phyloP scores from a whole-genome alignment of 2,113 vertebrate species.

The Alectura lathami region DNA sequence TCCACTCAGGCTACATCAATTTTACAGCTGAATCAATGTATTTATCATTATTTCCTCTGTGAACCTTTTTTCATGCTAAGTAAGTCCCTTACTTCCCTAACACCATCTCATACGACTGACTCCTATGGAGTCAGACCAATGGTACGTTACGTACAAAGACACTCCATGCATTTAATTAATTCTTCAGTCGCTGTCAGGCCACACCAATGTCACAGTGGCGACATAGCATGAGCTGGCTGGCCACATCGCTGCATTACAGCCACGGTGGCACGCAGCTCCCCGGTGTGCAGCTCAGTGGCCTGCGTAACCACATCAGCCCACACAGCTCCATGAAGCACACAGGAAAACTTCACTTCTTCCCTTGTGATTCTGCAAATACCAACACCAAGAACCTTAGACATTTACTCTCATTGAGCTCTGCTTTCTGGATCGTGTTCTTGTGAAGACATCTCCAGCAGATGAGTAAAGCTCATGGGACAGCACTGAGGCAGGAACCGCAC shows the following conservation, averaged over 20 bases:
- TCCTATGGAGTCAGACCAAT: background rate
- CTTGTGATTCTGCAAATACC: no score
- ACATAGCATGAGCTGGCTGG: background rate
- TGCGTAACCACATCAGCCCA: no score
- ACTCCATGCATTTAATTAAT: background rate
- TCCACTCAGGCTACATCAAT: background rate
- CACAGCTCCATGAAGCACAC: no score
- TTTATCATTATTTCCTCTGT: background rate
- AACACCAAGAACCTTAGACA: no score
- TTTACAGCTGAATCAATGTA: background rate
- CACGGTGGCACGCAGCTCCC: background rate
- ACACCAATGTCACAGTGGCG: background rate
- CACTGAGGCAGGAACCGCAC: background rate
- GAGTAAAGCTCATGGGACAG: background rate
- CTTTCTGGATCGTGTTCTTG: background rate
- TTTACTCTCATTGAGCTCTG: no score
- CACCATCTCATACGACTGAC: background rate
- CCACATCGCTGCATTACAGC: no score
- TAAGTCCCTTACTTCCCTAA: background rate
- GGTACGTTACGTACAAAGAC: no score
- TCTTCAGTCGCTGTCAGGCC: background rate
- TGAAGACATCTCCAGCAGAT: background rate
- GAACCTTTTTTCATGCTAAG: background rate
- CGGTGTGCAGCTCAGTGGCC: background rate
- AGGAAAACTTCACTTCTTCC: no score